Evolutionary conservation across 2,113 vertebrate species (phyloP).

Genomic region (Dasyurus viverrinus): DNA sequence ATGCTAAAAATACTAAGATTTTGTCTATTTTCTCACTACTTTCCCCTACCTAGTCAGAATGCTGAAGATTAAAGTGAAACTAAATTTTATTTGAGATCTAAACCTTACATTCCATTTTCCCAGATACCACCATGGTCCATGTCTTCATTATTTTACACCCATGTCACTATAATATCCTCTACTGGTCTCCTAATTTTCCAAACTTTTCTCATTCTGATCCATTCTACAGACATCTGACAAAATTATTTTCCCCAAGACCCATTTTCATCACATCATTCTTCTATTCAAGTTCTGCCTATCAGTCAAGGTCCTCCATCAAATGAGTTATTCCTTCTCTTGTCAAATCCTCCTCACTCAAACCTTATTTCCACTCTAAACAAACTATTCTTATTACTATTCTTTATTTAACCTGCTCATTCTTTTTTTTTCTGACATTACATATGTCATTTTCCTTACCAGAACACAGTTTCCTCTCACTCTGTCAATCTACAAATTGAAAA

Average conservation of each 20-base stretch:
- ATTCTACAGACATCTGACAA: background rate
- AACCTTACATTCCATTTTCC: background rate
- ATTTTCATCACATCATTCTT: background rate
- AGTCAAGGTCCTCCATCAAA: background rate
- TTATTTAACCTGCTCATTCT: conserved; percentile 2
- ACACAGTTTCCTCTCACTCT: background rate
- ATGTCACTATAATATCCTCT: background rate
- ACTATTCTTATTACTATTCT: background rate
- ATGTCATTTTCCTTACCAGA: background rate
- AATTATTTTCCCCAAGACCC: background rate
- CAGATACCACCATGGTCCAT: background rate
- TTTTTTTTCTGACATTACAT: background rate
- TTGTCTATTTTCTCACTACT: background rate
- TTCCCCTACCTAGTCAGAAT: background rate
- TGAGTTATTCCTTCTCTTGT: background rate
- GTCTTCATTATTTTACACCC: background rate
- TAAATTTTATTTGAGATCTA: background rate
- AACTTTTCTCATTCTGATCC: background rate
- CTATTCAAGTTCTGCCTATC: background rate
- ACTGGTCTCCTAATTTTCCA: background rate
- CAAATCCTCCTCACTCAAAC: background rate
- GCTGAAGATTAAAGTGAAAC: background rate
- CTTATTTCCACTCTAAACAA: background rate
- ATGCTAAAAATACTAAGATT: background rate
- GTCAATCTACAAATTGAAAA: background rate